Conservation (phyloP, 2,113 vertebrate species). For the Ameiurus melas region DNA sequence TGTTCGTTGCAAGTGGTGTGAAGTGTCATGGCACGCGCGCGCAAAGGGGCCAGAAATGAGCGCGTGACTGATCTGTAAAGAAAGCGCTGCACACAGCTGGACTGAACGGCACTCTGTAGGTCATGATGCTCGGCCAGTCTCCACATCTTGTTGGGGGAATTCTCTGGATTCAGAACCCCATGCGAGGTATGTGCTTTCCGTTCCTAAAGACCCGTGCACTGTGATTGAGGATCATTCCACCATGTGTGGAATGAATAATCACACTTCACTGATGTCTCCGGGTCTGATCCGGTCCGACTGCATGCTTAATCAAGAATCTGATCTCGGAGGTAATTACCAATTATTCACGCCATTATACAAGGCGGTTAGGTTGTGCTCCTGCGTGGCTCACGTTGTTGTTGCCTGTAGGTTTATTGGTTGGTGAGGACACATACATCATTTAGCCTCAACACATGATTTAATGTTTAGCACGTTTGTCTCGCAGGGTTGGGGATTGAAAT, state of each 20-base stretch:
- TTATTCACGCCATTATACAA: neutral
- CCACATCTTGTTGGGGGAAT: slow-evolving; percentile 73
- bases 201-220: neutral
- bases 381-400: neutral
- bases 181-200: slow-evolving; percentile 67
- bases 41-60: neutral
- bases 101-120: neutral
- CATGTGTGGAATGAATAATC: neutral
- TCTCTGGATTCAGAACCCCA: slow-evolving; percentile 76
- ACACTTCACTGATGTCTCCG: neutral
- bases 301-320: neutral
- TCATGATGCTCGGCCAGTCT: slow-evolving; percentile 71
- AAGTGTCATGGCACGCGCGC: neutral
- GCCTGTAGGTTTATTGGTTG: neutral
- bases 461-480: no score
- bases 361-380: neutral
- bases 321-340: neutral
- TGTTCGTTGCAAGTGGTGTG: neutral
- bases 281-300: slow-evolving; percentile 1
- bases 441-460: neutral
- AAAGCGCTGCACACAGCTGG: neutral
- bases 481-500: no score
- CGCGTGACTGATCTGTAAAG: slow-evolving; percentile 1
- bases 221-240: neutral
- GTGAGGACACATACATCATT: neutral